Base-by-base conservation (phyloP, 1,140 invertebrate genomes). In the Drosophila baimaii region DNA sequence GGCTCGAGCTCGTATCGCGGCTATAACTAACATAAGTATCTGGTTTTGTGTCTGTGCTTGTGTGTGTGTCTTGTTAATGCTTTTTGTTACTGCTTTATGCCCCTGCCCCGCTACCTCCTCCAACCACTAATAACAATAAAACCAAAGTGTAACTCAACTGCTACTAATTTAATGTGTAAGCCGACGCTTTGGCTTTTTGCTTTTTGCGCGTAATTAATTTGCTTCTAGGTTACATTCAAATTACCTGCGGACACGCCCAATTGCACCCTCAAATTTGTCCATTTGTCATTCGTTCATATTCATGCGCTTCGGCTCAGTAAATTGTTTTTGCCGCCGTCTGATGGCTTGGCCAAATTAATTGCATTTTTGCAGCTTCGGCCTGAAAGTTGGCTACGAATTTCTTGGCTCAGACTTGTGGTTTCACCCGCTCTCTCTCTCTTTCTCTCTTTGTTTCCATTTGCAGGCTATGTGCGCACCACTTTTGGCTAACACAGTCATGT, bases 221-320 rank as follows among this genome's bases (percentile, higher is more conserved):
- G 71, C 43, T 49, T 66, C 62, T 75, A 69, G 65, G 65, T 54
- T 69, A 69, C 37, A 51, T 52, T 65, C 39, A 75, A 75, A 75
- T 65, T 75, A 43, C 71, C 46, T 46, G 37, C 47, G 55, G 79
- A 61, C 73, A 86, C 83, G 83, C 82, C 82, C 82, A 86, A 88
- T 88, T 86, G 82, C 75, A 82, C 79, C 44, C 52, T 68, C 63
- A 86, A 79, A 79, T 76, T 21, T 74, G 77, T 66, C 41, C 43
- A 49, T 71, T 71, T 71, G 68, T 70, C 68, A 71, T 71, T 37
- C 64, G 51, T 46, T 72, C 69, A 72, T 66, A 79, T 72, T 75
- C 58, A 63, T 27, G 56, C 47, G 66, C 74, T 81, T 59, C 68
- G 33, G 19, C 25, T 17, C 19, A 9, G 23, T 19, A 9, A 68